Base-by-base conservation (phyloP, 2,888 invertebrate genomes). In the Agrotis exclamationis region DNA sequence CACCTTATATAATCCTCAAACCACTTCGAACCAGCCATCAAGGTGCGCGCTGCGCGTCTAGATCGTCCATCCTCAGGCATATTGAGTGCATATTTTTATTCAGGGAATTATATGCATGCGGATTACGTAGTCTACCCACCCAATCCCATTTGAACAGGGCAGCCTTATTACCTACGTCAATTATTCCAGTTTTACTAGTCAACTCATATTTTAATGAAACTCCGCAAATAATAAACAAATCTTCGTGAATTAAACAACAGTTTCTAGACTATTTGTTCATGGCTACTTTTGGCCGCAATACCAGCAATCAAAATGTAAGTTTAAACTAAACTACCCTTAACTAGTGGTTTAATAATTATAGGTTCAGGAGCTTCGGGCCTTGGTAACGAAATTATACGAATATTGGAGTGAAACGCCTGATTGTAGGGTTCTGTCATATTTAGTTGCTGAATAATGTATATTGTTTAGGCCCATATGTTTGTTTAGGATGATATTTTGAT, bases 401-500 rank as follows among this genome's bases (percentile, higher is more conserved):
- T 85, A 87, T 87, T 83, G 80, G 74, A 84, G 80, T 75, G 77
- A 76, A 80, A 74, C 62, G 73, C 83, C 78, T 84, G 86, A 85
- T 88, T 89, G 89, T 87, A 87, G 86, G 87, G 86, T 86, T 85
- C 86, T 84, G 83, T 88, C 89, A 89, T 90, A 86, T 85, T 86
- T 86, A 81, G 83, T 86, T 87, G 84, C 83, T 93, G 92, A 93
- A 93, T 93, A 90, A 93, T 93, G 88, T 88, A 92, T 91, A 87
- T 85, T 91, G 89, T 91, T 90, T 89, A 82, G 88, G 90, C 87
- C 86, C 88, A 90, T 84, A 82, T 85, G 93, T 94, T 93, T 93
- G 87, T 88, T 93, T 93, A 94, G 94, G 94, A 92, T 92, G 87
- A 90, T 92, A 91, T 93, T 92, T 91, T 92, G 91, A 91, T 92